These are phyloP conservation scores for Meteorus colon DNA, from an alignment of 2,888 invertebrate genomes.

Conservation along the genomic window DNA sequence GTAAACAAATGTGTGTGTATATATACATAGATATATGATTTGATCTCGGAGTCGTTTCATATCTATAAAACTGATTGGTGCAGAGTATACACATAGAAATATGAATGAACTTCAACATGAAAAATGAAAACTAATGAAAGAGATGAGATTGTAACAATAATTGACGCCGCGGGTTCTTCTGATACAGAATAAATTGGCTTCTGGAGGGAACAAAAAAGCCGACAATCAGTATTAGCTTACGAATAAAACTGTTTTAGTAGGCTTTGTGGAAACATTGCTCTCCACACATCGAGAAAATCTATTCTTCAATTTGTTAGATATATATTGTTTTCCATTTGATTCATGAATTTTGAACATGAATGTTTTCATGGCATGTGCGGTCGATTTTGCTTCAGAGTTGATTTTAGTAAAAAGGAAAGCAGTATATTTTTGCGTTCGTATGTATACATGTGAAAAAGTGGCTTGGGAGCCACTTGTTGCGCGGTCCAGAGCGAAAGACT, in stretches of 20 bases:
- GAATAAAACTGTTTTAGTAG: background rate
- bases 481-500: conserved; percentile 57
- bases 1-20: background rate
- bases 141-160: background rate
- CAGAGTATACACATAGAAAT: background rate
- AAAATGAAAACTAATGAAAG: background rate
- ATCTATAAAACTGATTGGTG: background rate
- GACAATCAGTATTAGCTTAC: background rate
- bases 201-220: background rate
- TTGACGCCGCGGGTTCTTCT: background rate
- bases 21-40: background rate
- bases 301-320: background rate
- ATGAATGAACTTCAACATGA: background rate
- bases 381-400: background rate
- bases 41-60: background rate
- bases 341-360: background rate
- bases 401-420: conserved; percentile 11
- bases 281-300: background rate
- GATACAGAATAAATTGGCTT: background rate
- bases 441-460: conserved; percentile 38
- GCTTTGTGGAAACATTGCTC: background rate
- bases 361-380: conserved; percentile 1
- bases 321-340: background rate
- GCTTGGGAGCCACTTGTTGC: conserved; percentile 71
- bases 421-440: background rate